Conservation (phyloP, 1,140 invertebrate genomes). For the Cryptotermes secundus region DNA sequence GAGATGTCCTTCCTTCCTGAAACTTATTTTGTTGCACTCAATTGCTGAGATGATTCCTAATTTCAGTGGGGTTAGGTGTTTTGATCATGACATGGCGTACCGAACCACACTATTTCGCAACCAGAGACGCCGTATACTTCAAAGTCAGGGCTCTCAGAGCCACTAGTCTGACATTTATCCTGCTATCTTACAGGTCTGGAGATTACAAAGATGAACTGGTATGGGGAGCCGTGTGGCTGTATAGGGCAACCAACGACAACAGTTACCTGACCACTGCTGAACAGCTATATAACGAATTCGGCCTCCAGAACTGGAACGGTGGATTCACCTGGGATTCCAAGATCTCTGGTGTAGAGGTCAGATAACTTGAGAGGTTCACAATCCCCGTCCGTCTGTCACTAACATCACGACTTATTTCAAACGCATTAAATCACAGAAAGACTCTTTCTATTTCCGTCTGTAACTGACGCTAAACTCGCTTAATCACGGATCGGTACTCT, state of each 20-base stretch:
- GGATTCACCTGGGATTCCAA: conserved; percentile 52
- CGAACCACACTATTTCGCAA: too few relatives aligned
- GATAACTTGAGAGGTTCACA: neutral
- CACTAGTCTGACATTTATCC: too few relatives aligned
- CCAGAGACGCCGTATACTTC: too few relatives aligned
- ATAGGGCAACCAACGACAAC: conserved; percentile 47
- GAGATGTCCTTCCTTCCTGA: too few relatives aligned
- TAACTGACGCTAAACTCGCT: neutral
- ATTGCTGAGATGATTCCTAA: too few relatives aligned
- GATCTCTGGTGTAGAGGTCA: conserved; percentile 45
- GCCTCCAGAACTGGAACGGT: conserved; percentile 25
- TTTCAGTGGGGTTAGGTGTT: too few relatives aligned
- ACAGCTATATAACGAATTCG: conserved; percentile 38
- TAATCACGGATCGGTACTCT: neutral
- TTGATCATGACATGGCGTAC: too few relatives aligned
- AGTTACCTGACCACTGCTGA: conserved; percentile 45
- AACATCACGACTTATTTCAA: neutral
- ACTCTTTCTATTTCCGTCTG: neutral
- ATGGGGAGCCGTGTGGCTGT: conserved; percentile 50
- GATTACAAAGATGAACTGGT: conserved; percentile 49
- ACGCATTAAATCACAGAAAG: neutral
- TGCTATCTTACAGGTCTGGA: conserved; percentile 40
- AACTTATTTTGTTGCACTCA: too few relatives aligned
- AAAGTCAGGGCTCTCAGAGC: too few relatives aligned
- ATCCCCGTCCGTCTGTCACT: neutral